Conservation (phyloP, 1,140 invertebrate species). For the Delia radicum region DNA sequence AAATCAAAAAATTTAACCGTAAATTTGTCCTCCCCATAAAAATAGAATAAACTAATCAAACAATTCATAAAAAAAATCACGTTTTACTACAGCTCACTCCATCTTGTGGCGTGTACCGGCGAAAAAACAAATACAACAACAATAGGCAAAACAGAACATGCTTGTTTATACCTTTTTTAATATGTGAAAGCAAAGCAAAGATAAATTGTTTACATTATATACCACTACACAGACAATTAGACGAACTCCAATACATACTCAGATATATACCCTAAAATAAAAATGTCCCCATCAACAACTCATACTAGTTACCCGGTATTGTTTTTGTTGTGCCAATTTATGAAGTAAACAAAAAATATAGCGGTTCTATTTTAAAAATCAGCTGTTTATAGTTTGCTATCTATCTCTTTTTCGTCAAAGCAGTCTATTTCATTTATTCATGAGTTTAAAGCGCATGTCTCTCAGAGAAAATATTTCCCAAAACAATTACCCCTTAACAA, state of each 20-base stretch:
- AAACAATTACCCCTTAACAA: slow-evolving; percentile 48
- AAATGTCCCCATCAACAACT: slow-evolving; percentile 20
- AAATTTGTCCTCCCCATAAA: too few relatives aligned
- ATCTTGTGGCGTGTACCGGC: slow-evolving; percentile 6
- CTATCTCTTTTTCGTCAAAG: slow-evolving; percentile 28
- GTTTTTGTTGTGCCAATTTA: slow-evolving; percentile 24
- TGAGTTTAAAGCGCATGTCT: slow-evolving; percentile 35
- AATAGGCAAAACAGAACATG: neutral
- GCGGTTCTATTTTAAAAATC: slow-evolving; percentile 6
- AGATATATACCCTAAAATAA: neutral
- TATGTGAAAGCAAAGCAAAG: neutral
- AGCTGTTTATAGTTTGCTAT: slow-evolving; percentile 12
- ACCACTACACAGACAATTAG: neutral
- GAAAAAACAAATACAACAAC: neutral
- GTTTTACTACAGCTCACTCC: slow-evolving; percentile 24
- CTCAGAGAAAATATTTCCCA: slow-evolving; percentile 42
- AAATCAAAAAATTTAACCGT: too few relatives aligned
- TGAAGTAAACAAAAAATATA: slow-evolving; percentile 23
- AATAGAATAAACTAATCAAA: neutral
- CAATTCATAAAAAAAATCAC: slow-evolving; percentile 11
- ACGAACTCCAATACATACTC: neutral
- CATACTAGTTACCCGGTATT: slow-evolving; percentile 1
- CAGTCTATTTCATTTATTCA: slow-evolving; percentile 22
- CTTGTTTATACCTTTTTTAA: neutral
- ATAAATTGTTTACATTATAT: neutral